Evolutionary conservation across 2,797 vertebrate genomes (phyloP), one percentile per base, ranked within the genome.

Genomic region (Poeciliopsis infans): DNA sequence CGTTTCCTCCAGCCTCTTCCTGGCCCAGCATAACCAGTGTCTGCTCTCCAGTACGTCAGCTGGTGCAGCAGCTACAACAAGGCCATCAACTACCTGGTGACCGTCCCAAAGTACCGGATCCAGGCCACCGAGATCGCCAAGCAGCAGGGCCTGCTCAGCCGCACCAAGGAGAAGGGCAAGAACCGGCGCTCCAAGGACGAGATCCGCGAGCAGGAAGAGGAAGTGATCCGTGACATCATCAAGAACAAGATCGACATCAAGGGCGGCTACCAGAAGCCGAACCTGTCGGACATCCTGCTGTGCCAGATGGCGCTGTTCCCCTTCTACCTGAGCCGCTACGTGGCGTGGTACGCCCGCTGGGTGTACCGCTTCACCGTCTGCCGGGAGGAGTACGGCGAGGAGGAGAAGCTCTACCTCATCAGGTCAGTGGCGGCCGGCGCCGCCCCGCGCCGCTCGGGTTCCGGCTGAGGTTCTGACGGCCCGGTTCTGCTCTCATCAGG

Each of bases 161-260:
- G 95, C 86, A 93, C 96, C 85, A 99, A 96, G 95, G 98, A 99
- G 92, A 99, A 97, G 88, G 98, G 98, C 70, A 98, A 96, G 92
- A 97, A 96, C 95, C 97, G 96, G 5, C 95, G 97, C 6, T 96
- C 97, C 85, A 99, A 98, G 87, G 98, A 99, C 82, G 98, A 99
- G 95, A 96, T 98, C 25, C 97, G 97, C 4, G 97, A 98, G 53
- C 97, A 99, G 83, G 98, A 99, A 61, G 98, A 99, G 89, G 97
- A 97, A 92, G 96, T 98, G 77, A 98, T 99, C 88, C 96, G 97
- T 5, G 96, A 98, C 91, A 98, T 99, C 86, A 99, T 99, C 91
- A 99, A 98, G 92, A 99, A 95, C 86, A 99, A 98, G 95, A 98
- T 99, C 59, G 98, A 99, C 93, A 99, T 99, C 88, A 98, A 99